phyloP scores from a whole-genome alignment of 2,797 vertebrate genomes.

The Fistularia tabacaria region DNA sequence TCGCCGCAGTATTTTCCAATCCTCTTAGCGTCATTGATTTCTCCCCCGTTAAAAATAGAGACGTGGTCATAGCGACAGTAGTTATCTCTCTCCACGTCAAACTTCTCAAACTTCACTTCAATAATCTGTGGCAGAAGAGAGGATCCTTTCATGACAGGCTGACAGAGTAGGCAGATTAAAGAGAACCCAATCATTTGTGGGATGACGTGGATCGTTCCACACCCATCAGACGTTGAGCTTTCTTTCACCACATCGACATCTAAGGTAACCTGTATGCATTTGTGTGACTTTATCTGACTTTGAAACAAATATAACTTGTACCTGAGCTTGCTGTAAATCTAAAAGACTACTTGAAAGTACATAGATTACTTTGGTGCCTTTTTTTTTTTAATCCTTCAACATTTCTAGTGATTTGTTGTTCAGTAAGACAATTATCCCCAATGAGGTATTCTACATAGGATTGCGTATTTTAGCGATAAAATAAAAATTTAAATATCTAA shows the following conservation, averaged over 20 bases:
- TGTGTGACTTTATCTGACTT: too few species aligned
- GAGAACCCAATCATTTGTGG: slow-evolving; percentile 3
- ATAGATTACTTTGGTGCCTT: too few species aligned
- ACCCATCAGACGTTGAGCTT: slow-evolving; percentile 2
- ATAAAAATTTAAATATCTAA: rapidly evolving
- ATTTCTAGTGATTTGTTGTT: too few species aligned
- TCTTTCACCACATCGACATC: neutral
- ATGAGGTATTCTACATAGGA: too few species aligned
- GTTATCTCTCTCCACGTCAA: slow-evolving; percentile 97
- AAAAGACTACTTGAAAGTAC: too few species aligned
- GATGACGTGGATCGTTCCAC: slow-evolving; percentile 20
- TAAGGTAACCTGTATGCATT: neutral
- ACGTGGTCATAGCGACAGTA: slow-evolving; percentile 97
- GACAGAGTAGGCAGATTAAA: slow-evolving; percentile 1
- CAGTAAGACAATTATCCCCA: too few species aligned
- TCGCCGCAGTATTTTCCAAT: slow-evolving; percentile 97
- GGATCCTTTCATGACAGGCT: slow-evolving; percentile 5
- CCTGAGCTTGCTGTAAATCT: too few species aligned
- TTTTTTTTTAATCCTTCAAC: neutral
- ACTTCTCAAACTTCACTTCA: slow-evolving; percentile 96
- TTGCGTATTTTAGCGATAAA: neutral
- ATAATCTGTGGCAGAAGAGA: slow-evolving; percentile 74
- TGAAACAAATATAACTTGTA: too few species aligned
- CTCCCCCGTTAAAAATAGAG: slow-evolving; percentile 91
- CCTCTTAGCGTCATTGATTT: slow-evolving; percentile 90